These are phyloP conservation scores for Trematomus bernacchii DNA, from an alignment of 2,797 vertebrate genomes.

Conservation along the genomic window DNA sequence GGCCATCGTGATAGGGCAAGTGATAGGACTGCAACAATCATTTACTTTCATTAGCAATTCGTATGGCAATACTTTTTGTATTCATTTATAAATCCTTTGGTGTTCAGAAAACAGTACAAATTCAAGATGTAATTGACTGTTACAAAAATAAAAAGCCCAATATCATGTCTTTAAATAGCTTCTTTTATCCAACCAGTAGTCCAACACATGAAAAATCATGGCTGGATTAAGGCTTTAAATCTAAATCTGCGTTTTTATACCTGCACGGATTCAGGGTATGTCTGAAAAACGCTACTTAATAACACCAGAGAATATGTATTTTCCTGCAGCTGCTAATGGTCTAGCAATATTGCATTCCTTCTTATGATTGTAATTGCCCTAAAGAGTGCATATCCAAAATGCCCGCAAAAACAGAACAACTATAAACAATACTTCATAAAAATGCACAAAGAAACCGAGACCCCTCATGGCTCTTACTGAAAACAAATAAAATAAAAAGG, in stretches of 20 bases:
- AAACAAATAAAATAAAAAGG: not conserved
- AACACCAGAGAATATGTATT: not conserved
- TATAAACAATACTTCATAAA: slow-evolving; percentile 25
- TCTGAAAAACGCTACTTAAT: not conserved
- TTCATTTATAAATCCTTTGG: not conserved
- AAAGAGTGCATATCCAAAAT: not conserved
- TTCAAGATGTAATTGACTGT: not conserved
- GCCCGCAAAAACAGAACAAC: not conserved
- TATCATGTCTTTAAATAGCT: not conserved
- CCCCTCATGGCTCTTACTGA: slow-evolving; percentile 1
- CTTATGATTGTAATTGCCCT: slow-evolving; percentile 5
- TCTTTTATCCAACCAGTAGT: not conserved
- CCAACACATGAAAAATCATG: not conserved
- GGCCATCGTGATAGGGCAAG: not conserved
- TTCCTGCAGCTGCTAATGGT: not conserved
- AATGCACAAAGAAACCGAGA: slow-evolving; percentile 23
- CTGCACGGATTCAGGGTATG: not conserved
- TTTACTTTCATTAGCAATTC: not conserved
- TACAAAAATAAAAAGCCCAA: not conserved
- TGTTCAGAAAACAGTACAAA: not conserved
- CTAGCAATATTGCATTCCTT: not conserved
- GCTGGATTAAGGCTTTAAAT: not conserved
- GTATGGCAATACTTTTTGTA: not conserved
- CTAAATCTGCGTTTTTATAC: not conserved
- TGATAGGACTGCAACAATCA: not conserved